Evolutionary conservation across 2,797 vertebrate genomes (phyloP).

Genomic region (Rhynchotus rufescens): DNA sequence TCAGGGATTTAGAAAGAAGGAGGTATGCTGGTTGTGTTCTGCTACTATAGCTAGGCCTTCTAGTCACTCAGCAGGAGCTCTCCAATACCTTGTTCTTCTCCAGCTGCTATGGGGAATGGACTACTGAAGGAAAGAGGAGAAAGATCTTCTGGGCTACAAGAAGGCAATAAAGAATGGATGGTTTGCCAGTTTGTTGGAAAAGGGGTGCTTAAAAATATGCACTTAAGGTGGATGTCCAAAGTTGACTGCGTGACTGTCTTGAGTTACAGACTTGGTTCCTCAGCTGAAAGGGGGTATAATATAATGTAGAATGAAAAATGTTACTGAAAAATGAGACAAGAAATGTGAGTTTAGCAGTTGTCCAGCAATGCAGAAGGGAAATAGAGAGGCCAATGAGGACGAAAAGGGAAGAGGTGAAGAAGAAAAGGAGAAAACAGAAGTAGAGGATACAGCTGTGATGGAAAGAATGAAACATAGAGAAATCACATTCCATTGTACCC

Average conservation of each 20-base stretch:
- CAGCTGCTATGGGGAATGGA: not conserved
- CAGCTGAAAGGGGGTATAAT: not conserved
- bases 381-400: no score
- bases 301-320: not conserved
- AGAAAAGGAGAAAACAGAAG: no score
- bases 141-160: not conserved
- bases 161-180: not conserved
- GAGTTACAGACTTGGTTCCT: not conserved
- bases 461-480: not conserved
- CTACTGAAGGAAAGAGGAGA: not conserved
- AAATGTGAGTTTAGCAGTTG: not conserved
- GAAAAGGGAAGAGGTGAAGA: no score
- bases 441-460: not conserved
- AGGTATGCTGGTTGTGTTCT: not conserved
- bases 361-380: no score
- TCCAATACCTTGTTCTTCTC: not conserved
- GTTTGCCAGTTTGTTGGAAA: not conserved
- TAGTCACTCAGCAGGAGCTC: accelerated
- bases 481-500: not conserved
- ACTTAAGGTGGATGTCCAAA: not conserved
- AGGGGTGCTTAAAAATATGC: not conserved
- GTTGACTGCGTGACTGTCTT: not conserved
- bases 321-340: not conserved
- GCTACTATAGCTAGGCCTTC: not conserved
- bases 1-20: not conserved